Percentiles rank a stretch among this genome's conserved stretches.
phyloP scores from a whole-genome alignment of 2,797 vertebrate species.

The Anguilla megastoma region DNA sequence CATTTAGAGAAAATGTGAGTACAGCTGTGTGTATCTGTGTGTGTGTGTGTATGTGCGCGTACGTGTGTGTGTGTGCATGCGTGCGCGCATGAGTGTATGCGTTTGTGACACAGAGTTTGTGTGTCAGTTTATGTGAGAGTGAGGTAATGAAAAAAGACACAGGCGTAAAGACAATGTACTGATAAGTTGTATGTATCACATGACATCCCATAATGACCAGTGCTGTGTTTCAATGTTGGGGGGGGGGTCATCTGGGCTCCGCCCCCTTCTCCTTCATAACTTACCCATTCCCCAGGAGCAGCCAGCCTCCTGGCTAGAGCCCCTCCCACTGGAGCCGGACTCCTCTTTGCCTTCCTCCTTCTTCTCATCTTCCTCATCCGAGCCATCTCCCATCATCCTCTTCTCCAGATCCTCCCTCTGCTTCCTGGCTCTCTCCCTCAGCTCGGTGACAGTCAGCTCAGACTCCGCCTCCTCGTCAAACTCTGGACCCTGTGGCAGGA shows the following conservation, averaged over 20 bases:
- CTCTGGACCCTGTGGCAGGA: conserved; percentile 82
- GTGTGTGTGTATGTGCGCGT: not conserved
- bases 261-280: conserved; percentile 34
- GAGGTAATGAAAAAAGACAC: not conserved
- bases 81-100: no score
- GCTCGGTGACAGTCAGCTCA: conserved; percentile 86
- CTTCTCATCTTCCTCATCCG: conserved; percentile 76
- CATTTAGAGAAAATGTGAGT: not conserved
- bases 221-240: not conserved
- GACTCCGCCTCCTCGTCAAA: conserved; percentile 92
- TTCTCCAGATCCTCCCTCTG: conserved; percentile 83
- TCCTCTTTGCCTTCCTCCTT: conserved; percentile 33
- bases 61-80: not conserved
- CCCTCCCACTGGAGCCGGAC: conserved; percentile 46
- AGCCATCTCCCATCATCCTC: conserved; percentile 90
- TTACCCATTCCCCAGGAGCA: conserved; percentile 97
- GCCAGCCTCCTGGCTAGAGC: conserved; percentile 74
- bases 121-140: not conserved
- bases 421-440: conserved; percentile 81
- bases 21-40: not conserved
- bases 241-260: not conserved
- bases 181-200: not conserved
- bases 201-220: not conserved
- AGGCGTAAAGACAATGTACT: not conserved
- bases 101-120: no score